Percentiles rank a stretch among this genome's conserved stretches.
These are phyloP conservation scores for Sorex fumeus DNA, from an alignment of 2,113 vertebrate genomes.

Conservation along the genomic window DNA sequence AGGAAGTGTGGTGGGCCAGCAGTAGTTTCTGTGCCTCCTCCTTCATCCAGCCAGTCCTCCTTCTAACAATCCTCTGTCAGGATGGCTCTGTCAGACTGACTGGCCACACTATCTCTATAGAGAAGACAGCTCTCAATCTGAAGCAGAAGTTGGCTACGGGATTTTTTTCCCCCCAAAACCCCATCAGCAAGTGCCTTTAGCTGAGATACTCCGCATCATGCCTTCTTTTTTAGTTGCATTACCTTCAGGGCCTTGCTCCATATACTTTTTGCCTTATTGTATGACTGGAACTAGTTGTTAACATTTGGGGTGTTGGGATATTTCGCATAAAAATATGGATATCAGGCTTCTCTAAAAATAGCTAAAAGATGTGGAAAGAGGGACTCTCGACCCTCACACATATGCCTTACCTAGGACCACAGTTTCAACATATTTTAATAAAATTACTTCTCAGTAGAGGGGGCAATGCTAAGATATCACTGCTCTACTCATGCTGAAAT, in stretches of 20 bases:
- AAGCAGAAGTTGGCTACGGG: not conserved
- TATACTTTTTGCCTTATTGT: not conserved
- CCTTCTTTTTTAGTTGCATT: not conserved
- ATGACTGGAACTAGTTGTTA: slow-evolving; percentile 33
- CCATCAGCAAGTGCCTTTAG: not conserved
- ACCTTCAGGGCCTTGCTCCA: not conserved
- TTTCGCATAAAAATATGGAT: slow-evolving; percentile 43
- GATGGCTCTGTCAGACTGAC: not conserved
- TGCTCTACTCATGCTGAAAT: not conserved
- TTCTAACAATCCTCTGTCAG: no score
- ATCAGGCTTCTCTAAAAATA: slow-evolving; percentile 7
- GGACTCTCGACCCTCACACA: not conserved
- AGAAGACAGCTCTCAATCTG: not conserved
- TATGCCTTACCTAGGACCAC: not conserved
- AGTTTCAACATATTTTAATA: not conserved
- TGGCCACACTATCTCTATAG: not conserved
- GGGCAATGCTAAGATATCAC: slow-evolving; percentile 4
- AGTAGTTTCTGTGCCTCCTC: not conserved
- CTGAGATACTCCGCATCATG: not conserved
- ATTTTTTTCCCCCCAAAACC: not conserved
- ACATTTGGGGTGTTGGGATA: not conserved
- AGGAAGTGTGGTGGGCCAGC: not conserved
- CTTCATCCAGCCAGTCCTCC: not conserved
- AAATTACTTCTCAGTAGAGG: not conserved
- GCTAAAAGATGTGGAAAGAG: not conserved